Evolutionary conservation across 2,113 vertebrate species (phyloP), one percentile per base, ranked within the genome.

Genomic region (Peromyscus polionotus): DNA sequence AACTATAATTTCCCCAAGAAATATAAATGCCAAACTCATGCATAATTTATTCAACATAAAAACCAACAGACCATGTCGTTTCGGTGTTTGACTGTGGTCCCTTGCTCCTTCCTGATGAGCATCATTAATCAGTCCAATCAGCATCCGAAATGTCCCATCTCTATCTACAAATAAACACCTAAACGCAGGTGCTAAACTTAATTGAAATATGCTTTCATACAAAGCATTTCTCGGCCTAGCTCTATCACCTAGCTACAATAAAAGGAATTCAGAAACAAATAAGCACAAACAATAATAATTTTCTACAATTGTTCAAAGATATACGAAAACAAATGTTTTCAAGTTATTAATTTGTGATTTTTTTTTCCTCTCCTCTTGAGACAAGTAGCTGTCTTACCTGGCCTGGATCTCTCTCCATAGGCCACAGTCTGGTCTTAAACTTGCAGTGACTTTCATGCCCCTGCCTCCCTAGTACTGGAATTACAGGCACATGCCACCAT

Each of bases 21-120:
- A 90, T 96, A 96, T 93, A 94, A 97, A 97, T 97, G 96, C 59
- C 96, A 96, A 95, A 81, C 24, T 96, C 94, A 94, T 96, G 91
- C 91, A 97, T 97, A 97, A 97, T 97, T 98, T 95, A 97, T 79
- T 67, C 42, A 95, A 67, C 92, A 96, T 94, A 97, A 89, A 97
- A 97, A 93, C 90, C 95, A 97, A 88, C 67, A 97, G 94, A 93
- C 97, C 96, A 89, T 95, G 93, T 67, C 61, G 80, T 75, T 95
- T 92, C 14, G 45, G 81, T 89, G 61, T 96, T 98, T 98, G 97
- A 96, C 97, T 97, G 96, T 68, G 88, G 96, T 83, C 76, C 92
- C 67, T 76, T 85, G 94, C 80, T 96, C 88, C 85, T 84, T 85
- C 42, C 96, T 84, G 70, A 92, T 83, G 88, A 94, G 59, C 1